These are phyloP conservation scores for Sapajus apella DNA, from an alignment of 2,113 vertebrate genomes.

Conservation along the genomic window DNA sequence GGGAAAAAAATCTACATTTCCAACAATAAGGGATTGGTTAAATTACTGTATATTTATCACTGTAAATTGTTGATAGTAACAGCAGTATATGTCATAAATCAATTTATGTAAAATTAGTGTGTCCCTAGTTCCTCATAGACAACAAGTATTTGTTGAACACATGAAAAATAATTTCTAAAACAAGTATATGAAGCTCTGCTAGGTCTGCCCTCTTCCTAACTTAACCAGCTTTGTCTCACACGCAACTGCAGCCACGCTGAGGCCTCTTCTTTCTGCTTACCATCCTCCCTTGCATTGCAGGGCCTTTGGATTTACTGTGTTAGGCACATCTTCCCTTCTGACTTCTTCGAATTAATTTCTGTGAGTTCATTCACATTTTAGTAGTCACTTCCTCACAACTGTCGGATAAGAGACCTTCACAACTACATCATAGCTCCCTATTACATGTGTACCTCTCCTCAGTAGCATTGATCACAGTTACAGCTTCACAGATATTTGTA, in stretches of 20 bases:
- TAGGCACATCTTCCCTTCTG: neutral
- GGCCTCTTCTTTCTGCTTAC: neutral
- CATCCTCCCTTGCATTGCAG: too few relatives aligned
- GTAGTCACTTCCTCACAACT: neutral
- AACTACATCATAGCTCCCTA: neutral
- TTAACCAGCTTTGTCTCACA: neutral
- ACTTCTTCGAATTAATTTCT: neutral
- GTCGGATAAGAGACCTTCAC: neutral
- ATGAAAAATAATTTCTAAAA: neutral
- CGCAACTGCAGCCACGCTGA: fast-evolving
- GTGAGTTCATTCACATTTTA: neutral
- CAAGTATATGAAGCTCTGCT: neutral
- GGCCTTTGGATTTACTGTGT: neutral
- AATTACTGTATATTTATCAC: neutral
- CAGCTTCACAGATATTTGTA: neutral
- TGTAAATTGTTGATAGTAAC: neutral
- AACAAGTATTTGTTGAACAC: neutral
- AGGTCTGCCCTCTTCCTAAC: neutral
- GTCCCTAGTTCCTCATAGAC: neutral
- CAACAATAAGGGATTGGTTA: neutral
- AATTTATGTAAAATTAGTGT: neutral
- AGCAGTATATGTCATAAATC: neutral
- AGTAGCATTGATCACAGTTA: neutral
- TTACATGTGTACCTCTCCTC: fast-evolving
- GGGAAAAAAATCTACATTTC: neutral